Conservation (phyloP, 2,888 invertebrate genomes). For the Isoperla grammatica region DNA sequence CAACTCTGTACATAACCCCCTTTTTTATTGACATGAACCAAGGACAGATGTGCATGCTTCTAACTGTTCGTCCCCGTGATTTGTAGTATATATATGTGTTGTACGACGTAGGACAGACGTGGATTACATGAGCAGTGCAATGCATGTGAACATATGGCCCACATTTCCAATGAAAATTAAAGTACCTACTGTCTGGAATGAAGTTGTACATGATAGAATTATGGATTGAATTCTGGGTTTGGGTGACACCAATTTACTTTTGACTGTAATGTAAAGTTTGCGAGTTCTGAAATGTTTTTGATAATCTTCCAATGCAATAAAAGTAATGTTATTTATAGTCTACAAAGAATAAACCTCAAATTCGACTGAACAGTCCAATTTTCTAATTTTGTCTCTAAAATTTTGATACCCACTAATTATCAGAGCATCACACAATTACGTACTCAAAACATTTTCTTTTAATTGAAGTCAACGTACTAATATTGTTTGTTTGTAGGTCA, state of each 20-base stretch:
- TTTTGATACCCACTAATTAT: too few species aligned
- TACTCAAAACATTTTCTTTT: too few species aligned
- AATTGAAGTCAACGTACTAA: too few species aligned
- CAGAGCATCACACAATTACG: too few species aligned
- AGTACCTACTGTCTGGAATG: background rate
- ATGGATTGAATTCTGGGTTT: background rate
- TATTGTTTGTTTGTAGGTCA: too few species aligned
- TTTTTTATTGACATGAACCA: conserved; percentile 20
- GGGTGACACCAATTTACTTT: too few species aligned
- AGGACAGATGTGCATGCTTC: conserved; percentile 22
- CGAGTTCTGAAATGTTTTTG: background rate
- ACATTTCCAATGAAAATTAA: background rate
- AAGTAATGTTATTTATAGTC: background rate
- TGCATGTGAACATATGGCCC: background rate
- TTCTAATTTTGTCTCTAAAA: too few species aligned
- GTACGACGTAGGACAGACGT: conserved; percentile 14
- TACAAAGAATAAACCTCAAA: too few species aligned
- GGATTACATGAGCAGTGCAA: conserved; percentile 13
- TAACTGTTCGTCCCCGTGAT: conserved; percentile 20
- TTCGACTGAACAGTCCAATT: too few species aligned
- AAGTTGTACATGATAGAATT: background rate
- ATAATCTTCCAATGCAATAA: conserved; percentile 19
- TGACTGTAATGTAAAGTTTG: too few species aligned
- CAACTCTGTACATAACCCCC: conserved; percentile 21
- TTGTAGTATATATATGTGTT: conserved; percentile 9